Percentiles rank a stretch among this genome's conserved stretches.
Evolutionary conservation across 2,888 invertebrate species (phyloP).

Genomic region (Hedychridium roseum): DNA sequence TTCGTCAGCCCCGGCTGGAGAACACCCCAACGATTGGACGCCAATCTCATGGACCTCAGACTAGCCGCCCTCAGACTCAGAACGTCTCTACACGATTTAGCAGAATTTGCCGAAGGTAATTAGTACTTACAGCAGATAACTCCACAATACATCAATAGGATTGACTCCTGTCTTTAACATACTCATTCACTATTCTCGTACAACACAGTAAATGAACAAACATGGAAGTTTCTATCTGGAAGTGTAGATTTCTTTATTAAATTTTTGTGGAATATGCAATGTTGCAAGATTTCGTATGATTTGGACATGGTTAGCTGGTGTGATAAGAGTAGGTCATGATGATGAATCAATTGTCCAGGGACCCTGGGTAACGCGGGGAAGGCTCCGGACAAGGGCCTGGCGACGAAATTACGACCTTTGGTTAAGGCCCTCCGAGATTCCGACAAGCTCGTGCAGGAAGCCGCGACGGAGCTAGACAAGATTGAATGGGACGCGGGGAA

Average conservation of each 20-base stretch:
- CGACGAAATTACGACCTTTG: conserved; percentile 78
- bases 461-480: conserved; percentile 76
- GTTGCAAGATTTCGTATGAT: too few relatives aligned
- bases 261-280: too few relatives aligned
- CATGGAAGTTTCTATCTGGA: too few relatives aligned
- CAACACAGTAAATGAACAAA: too few relatives aligned
- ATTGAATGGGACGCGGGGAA: conserved; percentile 81
- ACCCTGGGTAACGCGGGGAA: conserved; percentile 86
- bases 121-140: too few relatives aligned
- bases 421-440: conserved; percentile 83
- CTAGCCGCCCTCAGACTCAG: conserved; percentile 80
- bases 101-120: conserved; percentile 84
- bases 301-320: too few relatives aligned
- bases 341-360: conserved; percentile 28
- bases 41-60: conserved; percentile 83
- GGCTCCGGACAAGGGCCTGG: conserved; percentile 81
- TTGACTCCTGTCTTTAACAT: too few relatives aligned
- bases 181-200: too few relatives aligned
- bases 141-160: too few relatives aligned
- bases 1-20: conserved; percentile 87
- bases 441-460: conserved; percentile 81
- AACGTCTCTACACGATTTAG: conserved; percentile 84
- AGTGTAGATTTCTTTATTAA: too few relatives aligned
- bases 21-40: conserved; percentile 78
- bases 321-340: too few relatives aligned